Conservation (phyloP, 2,797 vertebrate species). For the Serranus cabrilla region DNA sequence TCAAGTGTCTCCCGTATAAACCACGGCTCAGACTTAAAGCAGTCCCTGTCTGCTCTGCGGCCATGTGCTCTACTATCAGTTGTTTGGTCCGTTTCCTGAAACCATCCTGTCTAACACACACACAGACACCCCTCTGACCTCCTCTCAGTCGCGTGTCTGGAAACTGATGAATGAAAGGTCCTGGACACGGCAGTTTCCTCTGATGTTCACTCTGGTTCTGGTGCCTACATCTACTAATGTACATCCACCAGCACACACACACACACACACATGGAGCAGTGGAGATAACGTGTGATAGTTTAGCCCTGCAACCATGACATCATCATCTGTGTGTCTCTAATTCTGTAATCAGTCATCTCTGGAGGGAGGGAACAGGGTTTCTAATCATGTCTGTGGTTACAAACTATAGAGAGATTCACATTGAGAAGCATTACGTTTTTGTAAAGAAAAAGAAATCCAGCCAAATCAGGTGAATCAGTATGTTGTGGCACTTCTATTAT, state of each 20-base stretch:
- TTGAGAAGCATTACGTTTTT: no score
- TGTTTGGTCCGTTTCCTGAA: slow-evolving; percentile 52
- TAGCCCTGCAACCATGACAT: slow-evolving; percentile 56
- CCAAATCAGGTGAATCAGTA: no score
- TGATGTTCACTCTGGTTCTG: slow-evolving; percentile 21
- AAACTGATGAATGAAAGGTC: slow-evolving; percentile 60
- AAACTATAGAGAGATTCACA: slow-evolving; percentile 17
- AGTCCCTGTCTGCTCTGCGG: slow-evolving; percentile 32
- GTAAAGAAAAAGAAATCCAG: no score
- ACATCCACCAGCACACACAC: slow-evolving; percentile 20
- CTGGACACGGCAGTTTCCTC: slow-evolving; percentile 54
- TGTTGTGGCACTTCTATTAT: no score
- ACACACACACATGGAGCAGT: slow-evolving; percentile 16
- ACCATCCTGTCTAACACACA: slow-evolving; percentile 17
- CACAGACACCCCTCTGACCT: slow-evolving; percentile 45
- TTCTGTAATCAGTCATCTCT: slow-evolving; percentile 58
- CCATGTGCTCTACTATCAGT: slow-evolving; percentile 44
- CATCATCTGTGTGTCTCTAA: slow-evolving; percentile 38
- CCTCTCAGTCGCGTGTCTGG: slow-evolving; percentile 48
- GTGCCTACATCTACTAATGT: slow-evolving; percentile 6
- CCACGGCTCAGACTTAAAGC: slow-evolving; percentile 19
- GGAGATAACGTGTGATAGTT: slow-evolving; percentile 57
- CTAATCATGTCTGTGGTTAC: slow-evolving; percentile 49
- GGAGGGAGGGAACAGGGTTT: slow-evolving; percentile 37
- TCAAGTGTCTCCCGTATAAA: slow-evolving; percentile 23